These are phyloP conservation scores for Eilema depressum DNA, from an alignment of 2,888 invertebrate genomes.

Conservation along the genomic window DNA sequence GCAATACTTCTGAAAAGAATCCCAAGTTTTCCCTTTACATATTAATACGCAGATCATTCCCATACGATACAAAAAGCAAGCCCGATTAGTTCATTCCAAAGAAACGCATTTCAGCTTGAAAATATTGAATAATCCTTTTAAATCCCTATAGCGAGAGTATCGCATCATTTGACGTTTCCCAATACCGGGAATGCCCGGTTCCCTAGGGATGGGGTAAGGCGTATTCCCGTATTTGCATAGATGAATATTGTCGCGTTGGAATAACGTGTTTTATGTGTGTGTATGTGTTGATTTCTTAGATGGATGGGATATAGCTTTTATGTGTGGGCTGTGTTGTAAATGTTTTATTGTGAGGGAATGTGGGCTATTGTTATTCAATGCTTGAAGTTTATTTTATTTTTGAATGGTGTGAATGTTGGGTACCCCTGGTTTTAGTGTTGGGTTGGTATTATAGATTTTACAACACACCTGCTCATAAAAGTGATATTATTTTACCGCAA, in stretches of 20 bases:
- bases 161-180: conserved; percentile 51
- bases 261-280: conserved; percentile 25
- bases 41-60: background rate
- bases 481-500: no score
- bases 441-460: background rate
- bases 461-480: no score
- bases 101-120: conserved; percentile 43
- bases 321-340: conserved; percentile 21
- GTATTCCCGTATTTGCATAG: conserved; percentile 58
- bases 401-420: background rate
- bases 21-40: background rate
- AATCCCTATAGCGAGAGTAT: conserved; percentile 41
- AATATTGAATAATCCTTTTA: conserved; percentile 52
- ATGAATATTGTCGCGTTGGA: conserved; percentile 56
- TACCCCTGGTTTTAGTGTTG: background rate
- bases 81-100: background rate
- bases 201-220: conserved; percentile 44
- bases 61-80: background rate
- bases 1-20: background rate
- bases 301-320: conserved; percentile 44
- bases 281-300: conserved; percentile 49
- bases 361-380: background rate
- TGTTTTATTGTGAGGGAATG: conserved; percentile 21
- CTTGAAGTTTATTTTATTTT: conserved; percentile 13
- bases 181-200: conserved; percentile 32